Evolutionary conservation across 2,797 vertebrate species (phyloP), one percentile per base, ranked within the genome.

Genomic region (Spondyliosoma cantharus): DNA sequence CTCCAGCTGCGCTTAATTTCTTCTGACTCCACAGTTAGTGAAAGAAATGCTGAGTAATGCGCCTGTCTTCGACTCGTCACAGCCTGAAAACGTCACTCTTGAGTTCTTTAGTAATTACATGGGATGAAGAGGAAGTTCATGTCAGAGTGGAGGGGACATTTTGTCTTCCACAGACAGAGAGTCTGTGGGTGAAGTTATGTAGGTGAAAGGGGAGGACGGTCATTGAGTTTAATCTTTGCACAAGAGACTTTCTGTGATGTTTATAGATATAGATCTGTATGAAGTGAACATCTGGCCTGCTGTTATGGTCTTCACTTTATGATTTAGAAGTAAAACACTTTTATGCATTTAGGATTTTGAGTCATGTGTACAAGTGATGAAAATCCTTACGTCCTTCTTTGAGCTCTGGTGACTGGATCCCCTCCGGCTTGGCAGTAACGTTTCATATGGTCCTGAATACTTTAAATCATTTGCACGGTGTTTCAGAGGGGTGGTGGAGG

Each of bases 11-110:
- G 7, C 45, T 5, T 82, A 3, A 52, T 75, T 58, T 71, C 46
- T 73, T 63, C 78, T 86, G 86, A 90, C 53, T 89, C 69, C 63
- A 74, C 71, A 66, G 53, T 52, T 13, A 15, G 29, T 17, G 46
- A 49, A 60, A 45, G 58, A 57, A 32, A 8, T 32, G n/a, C 20
- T 4, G 37, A 71, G 57, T 67, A 9, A 65, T 53, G n/a, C 19
- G 9, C 17, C 9, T 20, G 63, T 45, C 24, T 69, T 16, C 19
- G 54, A 42, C 29, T 61, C 14, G 2, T 72, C 60, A 32, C 29
- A 29, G 27, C 56, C 37, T 53, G 64, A 73, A 56, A 46, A 24
- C 19, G 15, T 76, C 61, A 58, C 43, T 9, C 42, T 25, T 25
- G 22, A 37, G 8, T 70, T 16, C 16, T 49, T 9, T 20, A 15